A percentile compares a stretch with the other conserved stretches of the same genome.
phyloP scores from a whole-genome alignment of 2,113 vertebrate genomes.

The Carettochelys insculpta region DNA sequence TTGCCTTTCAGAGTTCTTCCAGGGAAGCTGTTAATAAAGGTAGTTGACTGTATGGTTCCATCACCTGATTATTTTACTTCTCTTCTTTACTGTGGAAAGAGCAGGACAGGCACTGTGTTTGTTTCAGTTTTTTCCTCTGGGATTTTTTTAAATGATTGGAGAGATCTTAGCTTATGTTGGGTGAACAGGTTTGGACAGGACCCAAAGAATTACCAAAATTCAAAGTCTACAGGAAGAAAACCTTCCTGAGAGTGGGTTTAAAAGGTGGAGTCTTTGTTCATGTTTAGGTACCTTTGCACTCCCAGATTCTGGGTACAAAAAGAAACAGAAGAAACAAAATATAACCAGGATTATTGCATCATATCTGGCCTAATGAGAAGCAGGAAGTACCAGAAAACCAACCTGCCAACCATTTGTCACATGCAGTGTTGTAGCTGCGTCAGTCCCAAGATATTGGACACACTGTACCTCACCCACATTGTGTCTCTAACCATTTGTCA shows the following conservation, averaged over 20 bases:
- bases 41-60: constrained; percentile 65
- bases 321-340: constrained; percentile 8
- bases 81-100: constrained; percentile 66
- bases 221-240: neutral
- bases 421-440: neutral
- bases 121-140: neutral
- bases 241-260: neutral
- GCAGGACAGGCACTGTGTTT: constrained; percentile 46
- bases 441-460: neutral
- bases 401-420: constrained; percentile 17
- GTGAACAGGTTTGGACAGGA: neutral
- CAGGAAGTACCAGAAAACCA: neutral
- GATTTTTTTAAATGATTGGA: neutral
- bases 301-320: neutral
- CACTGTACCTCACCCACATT: too few species aligned
- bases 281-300: neutral
- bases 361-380: neutral
- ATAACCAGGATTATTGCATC: constrained; percentile 16
- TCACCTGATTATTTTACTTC: constrained; percentile 66
- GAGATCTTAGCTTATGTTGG: neutral
- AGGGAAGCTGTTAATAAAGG: constrained; percentile 78
- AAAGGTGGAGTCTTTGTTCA: neutral
- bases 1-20: constrained; percentile 71
- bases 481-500: neutral
- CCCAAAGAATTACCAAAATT: neutral